Evolutionary conservation across 2,113 vertebrate species (phyloP).

Genomic region (Myiozetetes cayanensis): DNA sequence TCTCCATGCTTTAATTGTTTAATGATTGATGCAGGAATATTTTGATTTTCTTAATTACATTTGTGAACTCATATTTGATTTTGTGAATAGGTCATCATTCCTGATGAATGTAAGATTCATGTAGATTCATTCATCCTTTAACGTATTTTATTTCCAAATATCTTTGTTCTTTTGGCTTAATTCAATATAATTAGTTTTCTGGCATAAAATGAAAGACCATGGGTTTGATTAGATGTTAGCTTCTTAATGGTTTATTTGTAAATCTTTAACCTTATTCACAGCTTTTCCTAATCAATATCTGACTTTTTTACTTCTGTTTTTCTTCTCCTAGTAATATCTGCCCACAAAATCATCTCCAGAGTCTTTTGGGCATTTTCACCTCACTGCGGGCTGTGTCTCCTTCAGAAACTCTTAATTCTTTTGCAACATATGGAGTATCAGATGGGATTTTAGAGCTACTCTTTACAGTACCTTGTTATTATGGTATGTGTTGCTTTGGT

Average conservation of each 20-base stretch:
- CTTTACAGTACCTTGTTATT: background rate
- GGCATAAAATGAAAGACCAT: background rate
- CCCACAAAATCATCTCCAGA: background rate
- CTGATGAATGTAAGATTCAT: background rate
- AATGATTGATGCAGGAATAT: background rate
- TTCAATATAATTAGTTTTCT: constrained; percentile 18
- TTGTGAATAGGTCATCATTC: background rate
- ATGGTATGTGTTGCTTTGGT: background rate
- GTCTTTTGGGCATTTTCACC: background rate
- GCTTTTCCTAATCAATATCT: background rate
- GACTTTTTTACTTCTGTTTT: background rate
- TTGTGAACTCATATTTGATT: constrained; percentile 11
- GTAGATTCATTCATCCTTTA: background rate
- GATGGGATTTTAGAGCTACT: constrained; percentile 5
- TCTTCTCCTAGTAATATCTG: background rate
- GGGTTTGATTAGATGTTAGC: background rate
- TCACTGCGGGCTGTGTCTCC: background rate
- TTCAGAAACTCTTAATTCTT: constrained; percentile 3
- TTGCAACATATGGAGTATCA: constrained; percentile 2
- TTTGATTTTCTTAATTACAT: constrained; percentile 49
- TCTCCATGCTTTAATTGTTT: constrained; percentile 7
- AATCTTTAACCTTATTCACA: background rate
- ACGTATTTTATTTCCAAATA: constrained; percentile 7
- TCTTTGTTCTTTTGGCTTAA: constrained; percentile 11
- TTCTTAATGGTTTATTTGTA: constrained; percentile 1